Evolutionary conservation across 2,113 vertebrate species (phyloP).

Genomic region (Mungos mungo): DNA sequence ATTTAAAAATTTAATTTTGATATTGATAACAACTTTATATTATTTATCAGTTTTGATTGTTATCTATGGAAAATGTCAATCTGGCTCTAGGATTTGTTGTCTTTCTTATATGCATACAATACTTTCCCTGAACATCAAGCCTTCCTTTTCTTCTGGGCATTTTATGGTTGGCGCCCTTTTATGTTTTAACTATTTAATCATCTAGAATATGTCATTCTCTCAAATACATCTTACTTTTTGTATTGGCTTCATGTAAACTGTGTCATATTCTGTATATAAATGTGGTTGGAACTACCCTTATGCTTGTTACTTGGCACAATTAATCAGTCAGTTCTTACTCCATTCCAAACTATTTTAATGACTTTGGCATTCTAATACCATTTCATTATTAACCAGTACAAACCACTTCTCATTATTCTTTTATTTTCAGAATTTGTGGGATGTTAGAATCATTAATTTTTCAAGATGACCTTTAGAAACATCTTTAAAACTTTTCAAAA

Average conservation of each 20-base stretch:
- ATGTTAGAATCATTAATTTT: constrained; percentile 61
- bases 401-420: constrained; percentile 46
- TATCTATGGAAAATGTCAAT: neutral
- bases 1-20: neutral
- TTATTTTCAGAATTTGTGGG: constrained; percentile 54
- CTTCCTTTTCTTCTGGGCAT: neutral
- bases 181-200: neutral
- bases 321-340: neutral
- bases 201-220: neutral
- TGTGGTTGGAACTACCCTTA: neutral
- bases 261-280: neutral
- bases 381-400: constrained; percentile 53
- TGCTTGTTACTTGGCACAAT: neutral
- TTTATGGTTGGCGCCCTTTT: neutral
- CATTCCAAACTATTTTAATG: constrained; percentile 42
- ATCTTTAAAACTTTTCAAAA: constrained; percentile 51
- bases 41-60: neutral
- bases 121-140: neutral
- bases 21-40: neutral
- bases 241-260: neutral
- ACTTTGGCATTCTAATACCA: constrained; percentile 51
- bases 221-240: neutral
- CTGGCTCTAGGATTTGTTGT: neutral
- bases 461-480: constrained; percentile 50
- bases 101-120: neutral